A percentile compares a stretch with the other conserved stretches of the same genome.
These are phyloP conservation scores for Drosophila repletoides DNA, from an alignment of 1,140 invertebrate genomes.

Conservation along the genomic window DNA sequence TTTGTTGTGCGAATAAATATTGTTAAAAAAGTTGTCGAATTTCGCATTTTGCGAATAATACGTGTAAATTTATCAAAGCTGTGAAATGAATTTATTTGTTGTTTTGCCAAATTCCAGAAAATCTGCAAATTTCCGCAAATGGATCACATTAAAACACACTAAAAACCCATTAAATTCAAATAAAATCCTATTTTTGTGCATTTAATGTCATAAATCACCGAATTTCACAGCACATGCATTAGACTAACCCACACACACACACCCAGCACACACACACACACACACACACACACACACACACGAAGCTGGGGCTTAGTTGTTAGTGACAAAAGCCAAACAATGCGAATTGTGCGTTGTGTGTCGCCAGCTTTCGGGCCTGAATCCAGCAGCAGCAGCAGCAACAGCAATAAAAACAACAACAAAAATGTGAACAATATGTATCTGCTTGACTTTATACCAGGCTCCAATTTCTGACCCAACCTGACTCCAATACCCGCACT, in stretches of 20 bases:
- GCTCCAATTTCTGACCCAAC: slow-evolving; percentile 27
- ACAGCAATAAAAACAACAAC: slow-evolving; percentile 4
- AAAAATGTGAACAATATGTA: slow-evolving; percentile 47
- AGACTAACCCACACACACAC: slow-evolving; percentile 27
- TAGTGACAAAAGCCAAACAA: slow-evolving; percentile 71
- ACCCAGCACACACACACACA: slow-evolving; percentile 21
- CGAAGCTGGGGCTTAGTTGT: slow-evolving; percentile 59
- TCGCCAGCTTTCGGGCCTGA: slow-evolving; percentile 31
- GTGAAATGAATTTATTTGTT: slow-evolving; percentile 16
- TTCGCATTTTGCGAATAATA: slow-evolving; percentile 2
- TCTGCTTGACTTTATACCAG: slow-evolving; percentile 28
- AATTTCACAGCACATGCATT: slow-evolving; percentile 60
- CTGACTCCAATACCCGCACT: slow-evolving; percentile 3
- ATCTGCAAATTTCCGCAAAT: slow-evolving; percentile 69
- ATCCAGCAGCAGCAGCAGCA: slow-evolving; percentile 13
- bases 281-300: slow-evolving; percentile 13
- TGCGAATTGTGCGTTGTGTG: slow-evolving; percentile 63
- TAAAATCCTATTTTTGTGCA: slow-evolving; percentile 78
- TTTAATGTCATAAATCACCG: slow-evolving; percentile 77
- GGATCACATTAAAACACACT: slow-evolving; percentile 76
- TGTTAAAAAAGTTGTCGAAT: slow-evolving; percentile 10
- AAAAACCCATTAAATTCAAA: slow-evolving; percentile 78
- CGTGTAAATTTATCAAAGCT: background rate
- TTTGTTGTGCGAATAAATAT: background rate
- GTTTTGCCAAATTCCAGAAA: slow-evolving; percentile 35